Evolutionary conservation across 2,113 vertebrate genomes (phyloP), one percentile per base, ranked within the genome.

Genomic region (Microtus oregoni): DNA sequence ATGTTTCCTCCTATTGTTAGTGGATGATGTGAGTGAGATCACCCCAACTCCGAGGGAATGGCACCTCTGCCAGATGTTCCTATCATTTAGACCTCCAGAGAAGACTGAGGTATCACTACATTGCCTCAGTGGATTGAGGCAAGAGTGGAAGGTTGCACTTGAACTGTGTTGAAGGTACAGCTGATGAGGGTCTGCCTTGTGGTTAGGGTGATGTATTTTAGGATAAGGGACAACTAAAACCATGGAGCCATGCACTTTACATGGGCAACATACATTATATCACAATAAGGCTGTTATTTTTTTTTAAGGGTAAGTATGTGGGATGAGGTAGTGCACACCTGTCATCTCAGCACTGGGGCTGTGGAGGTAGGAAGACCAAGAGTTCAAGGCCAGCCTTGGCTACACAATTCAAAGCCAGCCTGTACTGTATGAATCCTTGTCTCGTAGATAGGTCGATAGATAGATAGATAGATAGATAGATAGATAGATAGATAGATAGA

Each of bases 11-110:
- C 55, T 13, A 68, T n/a, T 32, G 1, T 35, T 72, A 63, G 1
- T 93, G 44, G 7, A 26, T 4, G 47, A 85, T 9, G 10, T 58
- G 22, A 63, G 5, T 50, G 3, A 26, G 14, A 8, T 72, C 75
- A 14, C 26, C 3, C 0, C 12, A 47, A n/a, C 32, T 15, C 61
- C n/a, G 12, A 44, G 47, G 0, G 1, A 15, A 52, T 2, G 4
- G 10, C 35, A 22, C 26, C 73, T 41, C n/a, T 26, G 2, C 47
- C 61, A 24, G 50, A 2, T 7, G 3, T 7, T 14, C 14, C 15
- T 4, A 28, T 20, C 52, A 12, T 0, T n/a, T 12, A 4, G 38
- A 73, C 38, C 52, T 22, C 26, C 75, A 14, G 50, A 14, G 26
- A 17, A 78, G 41, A 6, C 11, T 30, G 13, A 17, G 30, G 24